A percentile compares a stretch with the other conserved stretches of the same genome.
Conservation (phyloP, 2,888 invertebrate genomes). For the Pycnomerus fuliginosus region DNA sequence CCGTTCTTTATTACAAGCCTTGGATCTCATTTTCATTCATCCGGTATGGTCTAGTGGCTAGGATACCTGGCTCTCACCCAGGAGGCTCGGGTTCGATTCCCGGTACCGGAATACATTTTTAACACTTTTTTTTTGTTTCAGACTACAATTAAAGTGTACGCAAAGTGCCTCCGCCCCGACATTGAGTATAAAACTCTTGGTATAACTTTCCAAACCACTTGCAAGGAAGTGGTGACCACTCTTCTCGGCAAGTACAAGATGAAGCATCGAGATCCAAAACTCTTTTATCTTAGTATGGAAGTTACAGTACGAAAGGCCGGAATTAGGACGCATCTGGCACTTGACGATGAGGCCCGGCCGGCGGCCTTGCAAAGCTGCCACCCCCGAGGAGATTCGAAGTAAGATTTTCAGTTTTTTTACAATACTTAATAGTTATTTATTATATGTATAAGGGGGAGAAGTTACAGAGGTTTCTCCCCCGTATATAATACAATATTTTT, state of each 20-base stretch:
- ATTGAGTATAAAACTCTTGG: conserved; percentile 95
- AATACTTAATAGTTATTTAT: not conserved
- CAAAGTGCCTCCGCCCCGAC: conserved; percentile 84
- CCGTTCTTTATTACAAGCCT: too few relatives aligned
- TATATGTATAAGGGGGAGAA: not conserved
- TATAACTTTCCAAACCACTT: conserved; percentile 85
- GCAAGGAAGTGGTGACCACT: conserved; percentile 81
- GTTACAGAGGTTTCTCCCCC: too few relatives aligned
- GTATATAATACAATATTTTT: too few relatives aligned
- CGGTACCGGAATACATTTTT: conserved; percentile 59
- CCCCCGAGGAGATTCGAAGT: conserved; percentile 91
- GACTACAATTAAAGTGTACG: conserved; percentile 91
- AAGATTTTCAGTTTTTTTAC: conserved; percentile 39
- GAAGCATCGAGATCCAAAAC: conserved; percentile 87
- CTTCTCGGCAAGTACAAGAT: conserved; percentile 82
- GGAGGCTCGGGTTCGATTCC: conserved; percentile 62
- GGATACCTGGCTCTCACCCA: conserved; percentile 64
- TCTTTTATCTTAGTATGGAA: conserved; percentile 94
- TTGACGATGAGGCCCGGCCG: conserved; percentile 87
- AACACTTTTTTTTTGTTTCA: conserved; percentile 56
- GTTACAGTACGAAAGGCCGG: conserved; percentile 84
- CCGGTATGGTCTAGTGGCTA: too few relatives aligned
- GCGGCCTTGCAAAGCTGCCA: conserved; percentile 92
- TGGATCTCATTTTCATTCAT: too few relatives aligned
- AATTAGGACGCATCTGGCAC: conserved; percentile 74